Evolutionary conservation across 2,888 invertebrate species (phyloP).

Genomic region (Mallateleia sp.): DNA sequence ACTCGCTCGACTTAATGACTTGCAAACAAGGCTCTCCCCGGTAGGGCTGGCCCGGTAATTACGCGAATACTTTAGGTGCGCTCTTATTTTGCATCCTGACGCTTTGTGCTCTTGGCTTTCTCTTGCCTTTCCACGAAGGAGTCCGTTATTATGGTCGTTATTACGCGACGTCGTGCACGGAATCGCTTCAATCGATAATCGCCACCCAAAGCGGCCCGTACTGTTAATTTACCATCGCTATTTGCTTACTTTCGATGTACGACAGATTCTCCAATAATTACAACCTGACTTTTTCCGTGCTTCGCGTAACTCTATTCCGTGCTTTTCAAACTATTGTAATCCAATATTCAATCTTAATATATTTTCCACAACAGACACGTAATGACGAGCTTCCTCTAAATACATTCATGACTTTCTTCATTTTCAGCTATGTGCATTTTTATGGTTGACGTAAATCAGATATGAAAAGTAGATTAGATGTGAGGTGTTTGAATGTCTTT

Average conservation of each 20-base stretch:
- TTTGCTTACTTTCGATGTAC: slow-evolving; percentile 66
- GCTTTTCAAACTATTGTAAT: slow-evolving; percentile 24
- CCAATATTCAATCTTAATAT: slow-evolving; percentile 5
- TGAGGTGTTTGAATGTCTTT: background rate
- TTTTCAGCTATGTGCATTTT: no score
- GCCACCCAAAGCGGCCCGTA: slow-evolving; percentile 54
- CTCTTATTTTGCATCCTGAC: slow-evolving; percentile 76
- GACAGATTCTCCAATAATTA: slow-evolving; percentile 63
- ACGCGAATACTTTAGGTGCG: slow-evolving; percentile 79
- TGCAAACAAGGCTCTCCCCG: slow-evolving; percentile 81
- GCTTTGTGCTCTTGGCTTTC: slow-evolving; percentile 74
- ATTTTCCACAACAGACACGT: background rate
- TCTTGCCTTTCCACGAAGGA: slow-evolving; percentile 71
- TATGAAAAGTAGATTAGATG: background rate
- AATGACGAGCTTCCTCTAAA: no score
- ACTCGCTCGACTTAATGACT: slow-evolving; percentile 82
- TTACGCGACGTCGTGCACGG: slow-evolving; percentile 74
- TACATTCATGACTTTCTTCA: no score
- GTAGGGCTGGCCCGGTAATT: slow-evolving; percentile 82
- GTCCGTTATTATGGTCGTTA: slow-evolving; percentile 74
- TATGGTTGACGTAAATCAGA: background rate
- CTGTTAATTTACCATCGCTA: slow-evolving; percentile 68
- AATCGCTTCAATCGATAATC: slow-evolving; percentile 74
- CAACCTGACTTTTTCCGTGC: slow-evolving; percentile 30
- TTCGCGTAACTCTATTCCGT: no score